Conservation (phyloP, 1,140 invertebrate genomes). For the Eriocheir sinensis region DNA sequence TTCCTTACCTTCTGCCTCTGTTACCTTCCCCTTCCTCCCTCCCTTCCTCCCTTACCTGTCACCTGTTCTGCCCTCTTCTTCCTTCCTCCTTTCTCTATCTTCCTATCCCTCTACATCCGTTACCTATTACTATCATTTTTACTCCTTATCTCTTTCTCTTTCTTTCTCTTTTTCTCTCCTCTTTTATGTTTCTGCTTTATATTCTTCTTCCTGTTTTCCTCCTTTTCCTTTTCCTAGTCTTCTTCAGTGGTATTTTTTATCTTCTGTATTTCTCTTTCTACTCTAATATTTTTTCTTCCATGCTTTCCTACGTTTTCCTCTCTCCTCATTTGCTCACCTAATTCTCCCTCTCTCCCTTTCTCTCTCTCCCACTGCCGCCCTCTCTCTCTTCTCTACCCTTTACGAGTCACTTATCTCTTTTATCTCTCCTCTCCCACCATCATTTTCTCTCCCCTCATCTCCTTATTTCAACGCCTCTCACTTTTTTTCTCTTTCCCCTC, state of each 20-base stretch:
- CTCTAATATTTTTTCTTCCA: too few relatives aligned
- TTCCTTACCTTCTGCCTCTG: conserved; percentile 10
- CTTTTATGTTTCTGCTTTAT: not conserved
- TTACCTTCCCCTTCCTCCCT: not conserved
- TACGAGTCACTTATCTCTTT: too few relatives aligned
- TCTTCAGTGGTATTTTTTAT: too few relatives aligned
- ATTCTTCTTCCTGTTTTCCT: too few relatives aligned
- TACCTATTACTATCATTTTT: too few relatives aligned
- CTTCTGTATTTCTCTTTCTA: too few relatives aligned
- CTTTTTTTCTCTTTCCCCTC: not conserved
- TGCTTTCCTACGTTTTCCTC: too few relatives aligned
- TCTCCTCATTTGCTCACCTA: too few relatives aligned
- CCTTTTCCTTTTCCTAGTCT: too few relatives aligned
- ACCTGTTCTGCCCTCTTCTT: not conserved
- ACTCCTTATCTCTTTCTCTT: not conserved
- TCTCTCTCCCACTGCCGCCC: too few relatives aligned
- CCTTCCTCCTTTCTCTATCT: not conserved
- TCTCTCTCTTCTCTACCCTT: too few relatives aligned
- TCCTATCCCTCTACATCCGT: not conserved
- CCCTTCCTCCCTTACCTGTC: not conserved
- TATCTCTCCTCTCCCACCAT: not conserved
- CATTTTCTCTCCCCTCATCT: not conserved
- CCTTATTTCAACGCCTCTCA: not conserved
- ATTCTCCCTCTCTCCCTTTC: too few relatives aligned
- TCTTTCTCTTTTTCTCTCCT: not conserved